Base-by-base conservation (phyloP, 2,113 vertebrate species). In the Pontoporia blainvillei region DNA sequence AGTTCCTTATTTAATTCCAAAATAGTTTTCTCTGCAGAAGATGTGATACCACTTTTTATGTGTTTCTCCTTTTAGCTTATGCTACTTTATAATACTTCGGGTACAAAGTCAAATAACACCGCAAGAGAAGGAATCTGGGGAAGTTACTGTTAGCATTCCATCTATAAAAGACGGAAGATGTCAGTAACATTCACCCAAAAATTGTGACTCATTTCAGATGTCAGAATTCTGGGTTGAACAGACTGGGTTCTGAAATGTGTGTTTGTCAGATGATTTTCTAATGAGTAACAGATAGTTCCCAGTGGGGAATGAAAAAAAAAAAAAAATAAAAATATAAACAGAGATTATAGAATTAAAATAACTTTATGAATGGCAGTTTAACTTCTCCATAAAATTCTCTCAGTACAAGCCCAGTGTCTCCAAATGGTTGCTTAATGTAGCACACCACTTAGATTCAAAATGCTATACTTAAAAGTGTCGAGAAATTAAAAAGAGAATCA, bases 291-390 rank as follows among this genome's bases (percentile, higher is more conserved):
- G 89, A 97, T 92, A 94, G 61, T 84, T 97, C 61, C 6, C 95
- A 20, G 62, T 49, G 17, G 23, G 73, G n/a, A 46, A 49, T 64
- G 87, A 64, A 97, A 97, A 97, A 78, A 97, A 97, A n/a, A n/a
- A n/a, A 52, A 78, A 97, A 97, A 97, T 96, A 97, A 97, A 97
- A 85, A 86, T 86, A 88, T 93, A 97, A 95, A 91, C 82, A 98
- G 86, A 96, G 67, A 95, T 86, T 86, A 81, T 59, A 61, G 96
- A 94, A 97, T 98, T 97, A 95, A 98, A 98, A 98, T 98, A 97
- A 97, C 97, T 97, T 98, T 97, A 97, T 97, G 95, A 98, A 98
- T 97, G 97, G 96, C 94, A 98, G 97, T 88, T 97, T 96, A 89
- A 95, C 79, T 97, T 91, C 91, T 93, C 96, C 84, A 96, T 92